phyloP scores from a whole-genome alignment of 2,888 invertebrate genomes.

The Dynastes grantii region DNA sequence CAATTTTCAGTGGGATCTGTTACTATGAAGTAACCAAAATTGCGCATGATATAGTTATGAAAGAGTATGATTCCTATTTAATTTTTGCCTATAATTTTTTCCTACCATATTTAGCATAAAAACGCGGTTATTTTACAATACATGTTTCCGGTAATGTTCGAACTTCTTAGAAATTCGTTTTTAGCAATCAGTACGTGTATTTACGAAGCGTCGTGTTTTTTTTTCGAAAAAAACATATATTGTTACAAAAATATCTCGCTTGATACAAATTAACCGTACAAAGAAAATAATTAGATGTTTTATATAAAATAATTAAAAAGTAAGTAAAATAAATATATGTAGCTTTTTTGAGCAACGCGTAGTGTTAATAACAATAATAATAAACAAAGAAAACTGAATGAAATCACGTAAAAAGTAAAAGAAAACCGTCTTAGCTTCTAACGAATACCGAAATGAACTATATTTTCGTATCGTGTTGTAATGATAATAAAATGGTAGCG shows the following conservation, averaged over 20 bases:
- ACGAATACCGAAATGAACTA: slow-evolving; percentile 68
- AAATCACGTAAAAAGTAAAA: slow-evolving; percentile 55
- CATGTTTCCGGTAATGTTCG: slow-evolving; percentile 17
- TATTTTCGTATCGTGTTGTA: slow-evolving; percentile 67
- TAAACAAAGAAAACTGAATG: slow-evolving; percentile 41
- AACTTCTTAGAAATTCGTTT: slow-evolving; percentile 25
- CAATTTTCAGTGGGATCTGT: neutral
- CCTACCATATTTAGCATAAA: slow-evolving; percentile 3
- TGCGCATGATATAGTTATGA: neutral
- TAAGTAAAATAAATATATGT: slow-evolving; percentile 63
- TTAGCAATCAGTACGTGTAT: slow-evolving; percentile 17
- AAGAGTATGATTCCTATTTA: slow-evolving; percentile 13
- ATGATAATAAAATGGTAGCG: slow-evolving; percentile 55
- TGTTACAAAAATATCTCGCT: slow-evolving; percentile 43
- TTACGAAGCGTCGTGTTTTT: neutral
- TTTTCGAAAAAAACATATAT: slow-evolving; percentile 31
- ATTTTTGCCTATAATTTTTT: slow-evolving; percentile 21
- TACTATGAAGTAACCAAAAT: neutral
- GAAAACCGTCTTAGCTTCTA: slow-evolving; percentile 60
- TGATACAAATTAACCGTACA: slow-evolving; percentile 46
- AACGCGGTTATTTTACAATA: slow-evolving; percentile 29
- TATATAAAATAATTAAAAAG: slow-evolving; percentile 44
- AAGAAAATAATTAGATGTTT: slow-evolving; percentile 46
- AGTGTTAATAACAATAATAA: slow-evolving; percentile 28
- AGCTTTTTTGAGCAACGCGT: slow-evolving; percentile 63